These are phyloP conservation scores for Molossus alvarezi DNA, from an alignment of 2,797 vertebrate species.

Conservation along the genomic window DNA sequence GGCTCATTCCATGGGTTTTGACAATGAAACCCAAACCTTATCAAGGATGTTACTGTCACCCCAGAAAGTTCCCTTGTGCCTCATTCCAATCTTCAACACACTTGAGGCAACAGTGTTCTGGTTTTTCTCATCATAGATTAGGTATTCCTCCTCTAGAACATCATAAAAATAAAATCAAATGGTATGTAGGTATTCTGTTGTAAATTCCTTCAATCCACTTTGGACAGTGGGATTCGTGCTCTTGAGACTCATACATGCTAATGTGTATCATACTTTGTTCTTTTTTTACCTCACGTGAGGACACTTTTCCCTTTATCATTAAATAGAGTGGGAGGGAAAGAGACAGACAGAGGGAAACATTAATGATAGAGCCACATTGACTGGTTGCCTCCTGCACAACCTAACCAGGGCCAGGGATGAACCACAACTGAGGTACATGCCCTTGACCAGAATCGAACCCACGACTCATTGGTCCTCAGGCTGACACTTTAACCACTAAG, in stretches of 20 bases:
- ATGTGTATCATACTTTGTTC: not conserved
- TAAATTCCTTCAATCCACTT: not conserved
- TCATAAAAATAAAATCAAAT: not conserved
- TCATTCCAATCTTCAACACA: not conserved
- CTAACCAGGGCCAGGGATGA: no score
- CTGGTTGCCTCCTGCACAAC: no score
- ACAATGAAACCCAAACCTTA: not conserved
- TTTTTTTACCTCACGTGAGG: no score
- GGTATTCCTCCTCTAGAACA: not conserved
- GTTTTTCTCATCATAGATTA: not conserved
- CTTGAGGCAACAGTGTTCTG: not conserved
- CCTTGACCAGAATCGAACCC: no score
- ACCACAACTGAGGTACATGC: no score
- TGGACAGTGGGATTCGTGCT: not conserved
- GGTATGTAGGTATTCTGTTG: not conserved
- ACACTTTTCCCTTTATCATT: no score
- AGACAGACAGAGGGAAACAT: no score
- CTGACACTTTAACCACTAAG: no score
- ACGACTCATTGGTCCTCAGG: no score
- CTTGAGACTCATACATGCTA: not conserved
- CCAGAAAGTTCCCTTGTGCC: not conserved
- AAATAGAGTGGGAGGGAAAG: no score
- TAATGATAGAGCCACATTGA: no score
- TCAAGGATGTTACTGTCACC: not conserved
- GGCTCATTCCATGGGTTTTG: not conserved